These are phyloP conservation scores for Zeus faber DNA, from an alignment of 2,113 vertebrate species.

Conservation along the genomic window DNA sequence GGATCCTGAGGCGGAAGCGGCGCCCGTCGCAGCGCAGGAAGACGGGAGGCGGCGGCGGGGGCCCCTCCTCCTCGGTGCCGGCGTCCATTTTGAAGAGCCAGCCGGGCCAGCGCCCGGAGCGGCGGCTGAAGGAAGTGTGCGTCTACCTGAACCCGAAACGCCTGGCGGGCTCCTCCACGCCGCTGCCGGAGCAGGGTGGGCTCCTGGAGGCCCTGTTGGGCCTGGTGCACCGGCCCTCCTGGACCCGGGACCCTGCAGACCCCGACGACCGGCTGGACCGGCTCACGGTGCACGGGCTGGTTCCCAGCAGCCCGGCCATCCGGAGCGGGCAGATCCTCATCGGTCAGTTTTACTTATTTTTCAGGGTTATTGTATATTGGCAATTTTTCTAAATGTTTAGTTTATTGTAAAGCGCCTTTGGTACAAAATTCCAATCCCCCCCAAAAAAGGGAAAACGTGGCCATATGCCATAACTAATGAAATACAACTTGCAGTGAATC, in stretches of 20 bases:
- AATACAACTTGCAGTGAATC: too few species aligned
- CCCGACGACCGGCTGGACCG: constrained; percentile 30
- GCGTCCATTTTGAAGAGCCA: constrained; percentile 90
- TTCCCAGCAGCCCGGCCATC: constrained; percentile 86
- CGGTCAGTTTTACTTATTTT: too few species aligned
- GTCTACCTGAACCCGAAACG: constrained; percentile 92
- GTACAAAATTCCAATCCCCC: too few species aligned
- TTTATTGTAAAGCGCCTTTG: too few species aligned
- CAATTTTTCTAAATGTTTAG: too few species aligned
- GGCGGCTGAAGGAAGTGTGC: constrained; percentile 82
- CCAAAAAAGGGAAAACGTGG: too few species aligned
- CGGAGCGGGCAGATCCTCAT: constrained; percentile 87
- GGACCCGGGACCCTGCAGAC: constrained; percentile 68
- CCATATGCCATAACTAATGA: too few species aligned
- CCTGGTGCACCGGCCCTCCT: constrained; percentile 81
- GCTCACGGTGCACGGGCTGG: constrained; percentile 85
- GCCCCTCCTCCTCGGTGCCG: constrained; percentile 57
- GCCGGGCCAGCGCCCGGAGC: constrained; percentile 66
- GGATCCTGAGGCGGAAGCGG: constrained; percentile 81
- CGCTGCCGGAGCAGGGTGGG: constrained; percentile 63
- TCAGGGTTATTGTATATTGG: too few species aligned
- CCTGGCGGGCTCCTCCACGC: constrained; percentile 55
- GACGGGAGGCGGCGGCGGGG: constrained; percentile 34
- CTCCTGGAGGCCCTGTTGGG: constrained; percentile 88
- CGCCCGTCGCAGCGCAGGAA: constrained; percentile 62